Conservation (phyloP, 2,888 invertebrate genomes). For the Epicampocera succincta region DNA sequence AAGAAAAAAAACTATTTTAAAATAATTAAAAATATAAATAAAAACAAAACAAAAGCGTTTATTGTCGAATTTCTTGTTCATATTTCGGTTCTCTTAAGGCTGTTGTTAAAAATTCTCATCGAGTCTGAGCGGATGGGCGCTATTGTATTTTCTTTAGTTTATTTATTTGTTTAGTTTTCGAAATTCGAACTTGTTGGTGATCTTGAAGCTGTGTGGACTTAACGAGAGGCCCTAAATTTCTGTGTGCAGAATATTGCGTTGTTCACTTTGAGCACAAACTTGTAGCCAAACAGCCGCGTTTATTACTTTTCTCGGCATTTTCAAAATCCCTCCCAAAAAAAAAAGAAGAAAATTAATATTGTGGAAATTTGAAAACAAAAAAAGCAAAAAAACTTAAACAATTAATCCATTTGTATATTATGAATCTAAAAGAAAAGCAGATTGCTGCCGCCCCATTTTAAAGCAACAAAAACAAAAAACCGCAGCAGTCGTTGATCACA, state of each 20-base stretch:
- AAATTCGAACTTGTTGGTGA: conserved; percentile 62
- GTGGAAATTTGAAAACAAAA: conserved; percentile 42
- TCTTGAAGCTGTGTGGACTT: conserved; percentile 14
- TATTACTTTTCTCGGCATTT: conserved; percentile 77
- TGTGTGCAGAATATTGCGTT: conserved; percentile 56
- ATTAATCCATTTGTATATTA: conserved; percentile 35
- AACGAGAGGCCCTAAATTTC: conserved; percentile 38
- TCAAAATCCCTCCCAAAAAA: conserved; percentile 51
- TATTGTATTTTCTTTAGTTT: background rate
- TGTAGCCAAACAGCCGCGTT: conserved; percentile 77
- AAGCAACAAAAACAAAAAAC: conserved; percentile 64
- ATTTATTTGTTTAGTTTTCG: conserved; percentile 25
- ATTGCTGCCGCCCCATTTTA: conserved; percentile 53
- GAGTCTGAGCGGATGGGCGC: too few species aligned
- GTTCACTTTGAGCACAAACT: conserved; percentile 79
- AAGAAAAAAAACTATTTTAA: conserved; percentile 17
- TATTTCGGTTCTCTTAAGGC: too few species aligned
- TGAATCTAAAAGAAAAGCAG: conserved; percentile 49
- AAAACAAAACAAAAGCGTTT: background rate
- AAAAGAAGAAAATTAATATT: conserved; percentile 1
- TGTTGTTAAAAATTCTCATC: background rate
- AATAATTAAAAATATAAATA: conserved; percentile 34
- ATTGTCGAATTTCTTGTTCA: too few species aligned
- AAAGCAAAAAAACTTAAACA: conserved; percentile 30
- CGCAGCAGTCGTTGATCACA: conserved; percentile 36